A percentile compares a stretch with the other conserved stretches of the same genome.
phyloP scores from a whole-genome alignment of 2,797 vertebrate species.

The Ctenopoma multispine region DNA sequence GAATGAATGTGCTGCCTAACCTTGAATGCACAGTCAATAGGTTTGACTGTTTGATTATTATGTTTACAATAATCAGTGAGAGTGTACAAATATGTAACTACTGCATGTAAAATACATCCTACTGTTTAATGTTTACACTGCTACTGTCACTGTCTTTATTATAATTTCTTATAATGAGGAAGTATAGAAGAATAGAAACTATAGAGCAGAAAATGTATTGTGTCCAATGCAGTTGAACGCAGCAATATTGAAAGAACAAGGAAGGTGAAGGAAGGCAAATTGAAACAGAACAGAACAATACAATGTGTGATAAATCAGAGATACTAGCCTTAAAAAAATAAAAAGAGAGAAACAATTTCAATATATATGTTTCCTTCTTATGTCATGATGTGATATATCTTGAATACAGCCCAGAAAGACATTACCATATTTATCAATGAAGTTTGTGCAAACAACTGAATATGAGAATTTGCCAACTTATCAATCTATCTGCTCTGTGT shows the following conservation, averaged over 20 bases:
- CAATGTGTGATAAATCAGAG: constrained; percentile 1
- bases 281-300: constrained; percentile 5
- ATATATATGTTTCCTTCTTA: background rate
- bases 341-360: background rate
- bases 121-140: constrained; percentile 14
- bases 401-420: too few species aligned
- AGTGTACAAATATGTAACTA: constrained; percentile 12
- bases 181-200: constrained; percentile 3
- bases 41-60: too few species aligned
- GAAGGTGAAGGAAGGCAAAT: constrained; percentile 14
- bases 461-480: too few species aligned
- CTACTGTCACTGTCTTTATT: background rate
- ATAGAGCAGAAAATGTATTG: constrained; percentile 5
- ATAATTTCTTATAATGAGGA: too few species aligned
- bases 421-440: too few species aligned
- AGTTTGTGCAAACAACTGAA: too few species aligned
- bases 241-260: constrained; percentile 21
- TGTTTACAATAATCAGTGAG: constrained; percentile 23
- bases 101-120: background rate
- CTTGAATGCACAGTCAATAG: constrained; percentile 10
- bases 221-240: background rate
- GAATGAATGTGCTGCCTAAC: constrained; percentile 61
- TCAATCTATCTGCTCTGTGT: too few species aligned
- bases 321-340: background rate
- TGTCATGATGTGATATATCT: too few species aligned